These are phyloP conservation scores for Muscicapa striata DNA, from an alignment of 2,797 vertebrate genomes.

Conservation along the genomic window DNA sequence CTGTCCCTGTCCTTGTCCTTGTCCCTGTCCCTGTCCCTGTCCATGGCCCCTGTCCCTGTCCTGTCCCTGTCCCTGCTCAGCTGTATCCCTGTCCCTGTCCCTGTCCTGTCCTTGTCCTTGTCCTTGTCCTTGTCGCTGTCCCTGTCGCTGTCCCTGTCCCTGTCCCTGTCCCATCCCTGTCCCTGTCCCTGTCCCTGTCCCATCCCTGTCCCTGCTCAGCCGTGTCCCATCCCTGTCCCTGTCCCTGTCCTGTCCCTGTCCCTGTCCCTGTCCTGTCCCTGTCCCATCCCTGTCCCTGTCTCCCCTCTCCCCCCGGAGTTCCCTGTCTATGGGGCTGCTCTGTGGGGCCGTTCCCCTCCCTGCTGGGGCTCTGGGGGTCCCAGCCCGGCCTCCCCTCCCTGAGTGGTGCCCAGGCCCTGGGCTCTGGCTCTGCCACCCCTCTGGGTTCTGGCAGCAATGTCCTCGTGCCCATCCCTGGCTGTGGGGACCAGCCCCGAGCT, in stretches of 20 bases:
- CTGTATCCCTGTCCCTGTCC: background rate
- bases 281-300: background rate
- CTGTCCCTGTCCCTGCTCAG: too few species aligned
- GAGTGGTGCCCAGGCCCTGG: rapidly evolving
- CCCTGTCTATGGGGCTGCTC: too few species aligned
- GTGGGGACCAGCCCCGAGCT: background rate
- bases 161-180: background rate
- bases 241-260: too few species aligned
- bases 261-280: background rate
- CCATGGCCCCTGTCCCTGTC: too few species aligned
- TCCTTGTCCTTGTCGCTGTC: too few species aligned
- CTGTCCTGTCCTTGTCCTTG: too few species aligned
- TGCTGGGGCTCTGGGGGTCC: background rate
- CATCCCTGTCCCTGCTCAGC: background rate
- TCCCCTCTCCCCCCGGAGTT: too few species aligned
- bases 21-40: background rate
- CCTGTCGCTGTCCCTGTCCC: background rate
- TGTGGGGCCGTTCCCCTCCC: too few species aligned
- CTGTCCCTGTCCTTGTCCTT: background rate
- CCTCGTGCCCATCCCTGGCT: background rate
- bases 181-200: background rate
- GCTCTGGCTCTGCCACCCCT: too few species aligned
- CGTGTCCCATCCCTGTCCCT: background rate
- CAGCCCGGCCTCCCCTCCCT: rapidly evolving
- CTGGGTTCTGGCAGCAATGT: rapidly evolving